Evolutionary conservation across 2,888 invertebrate genomes (phyloP), one percentile per base, ranked within the genome.

Genomic region (Microdon myrmicae): DNA sequence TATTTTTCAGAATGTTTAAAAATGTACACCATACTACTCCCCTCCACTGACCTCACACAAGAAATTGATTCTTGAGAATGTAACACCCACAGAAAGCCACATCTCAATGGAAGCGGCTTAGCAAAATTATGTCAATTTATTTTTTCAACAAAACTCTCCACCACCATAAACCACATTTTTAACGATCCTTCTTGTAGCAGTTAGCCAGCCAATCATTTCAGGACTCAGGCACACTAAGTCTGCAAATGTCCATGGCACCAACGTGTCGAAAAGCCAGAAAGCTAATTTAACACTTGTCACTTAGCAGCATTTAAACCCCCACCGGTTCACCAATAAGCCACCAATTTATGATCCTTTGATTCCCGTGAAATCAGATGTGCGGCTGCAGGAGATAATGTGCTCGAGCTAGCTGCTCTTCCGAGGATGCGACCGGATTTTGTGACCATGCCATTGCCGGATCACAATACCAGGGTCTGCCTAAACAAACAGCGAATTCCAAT

Each of bases 241-340:
- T 39, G 7, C 43, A 37, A 43, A 43, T 29, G 32, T 34, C 16
- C 53, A 37, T 32, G 35, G 37, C 31, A 23, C 22, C 66, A 68
- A 59, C 54, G 66, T 68, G 68, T 68, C 68, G 68, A 67, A 70
- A 70, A 68, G 68, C 43, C 61, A 70, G 61, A 69, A 69, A 69
- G 60, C 69, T 68, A 70, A 70, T 70, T 70, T 70, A 69, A 70
- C 70, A 69, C 70, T 70, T 70, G 70, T 70, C 70, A 70, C 66
- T 66, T 66, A 66, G 66, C 59, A 66, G 47, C 59, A 66, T 66
- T 66, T 66, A 66, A 66, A 59, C 59, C 59, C 58, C 66, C 47
- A 59, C 58, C 47, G 66, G 53, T 59, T 67, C 37, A 44, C 69
- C 70, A 70, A 70, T 70, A 70, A 70, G 70, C 70, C 70, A 70